Percentiles rank a stretch among this genome's conserved stretches.
phyloP scores from a whole-genome alignment of 2,113 vertebrate species.

The Jaculus jaculus region DNA sequence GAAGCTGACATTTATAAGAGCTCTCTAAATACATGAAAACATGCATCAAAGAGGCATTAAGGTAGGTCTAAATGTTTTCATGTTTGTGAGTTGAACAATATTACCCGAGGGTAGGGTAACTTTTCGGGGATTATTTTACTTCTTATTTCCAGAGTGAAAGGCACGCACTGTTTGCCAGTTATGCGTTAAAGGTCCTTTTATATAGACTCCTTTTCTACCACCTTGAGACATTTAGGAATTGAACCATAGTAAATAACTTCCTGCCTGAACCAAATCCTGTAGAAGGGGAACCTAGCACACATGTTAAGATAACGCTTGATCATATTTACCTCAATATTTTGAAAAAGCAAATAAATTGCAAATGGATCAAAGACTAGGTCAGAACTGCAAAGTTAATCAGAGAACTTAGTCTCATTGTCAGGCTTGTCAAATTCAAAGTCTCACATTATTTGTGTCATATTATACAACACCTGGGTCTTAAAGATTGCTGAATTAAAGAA shows the following conservation, averaged over 20 bases:
- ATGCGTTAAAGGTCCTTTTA: background rate
- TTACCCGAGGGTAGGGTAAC: background rate
- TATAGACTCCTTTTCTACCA: background rate
- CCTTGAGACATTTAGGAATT: background rate
- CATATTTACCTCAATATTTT: background rate
- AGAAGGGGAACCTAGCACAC: background rate
- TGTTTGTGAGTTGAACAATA: conserved; percentile 39
- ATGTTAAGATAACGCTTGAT: background rate
- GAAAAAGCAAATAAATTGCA: background rate
- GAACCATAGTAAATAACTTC: background rate
- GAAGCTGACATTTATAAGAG: background rate
- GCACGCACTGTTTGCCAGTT: background rate
- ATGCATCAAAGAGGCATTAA: conserved; percentile 40
- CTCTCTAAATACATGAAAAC: conserved; percentile 37
- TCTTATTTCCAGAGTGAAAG: background rate
- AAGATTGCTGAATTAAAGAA: background rate
- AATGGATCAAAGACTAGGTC: background rate
- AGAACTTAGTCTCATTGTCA: background rate
- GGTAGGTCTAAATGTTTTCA: background rate
- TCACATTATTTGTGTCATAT: background rate
- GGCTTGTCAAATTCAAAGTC: background rate
- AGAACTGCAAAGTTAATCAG: background rate
- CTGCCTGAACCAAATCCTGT: background rate
- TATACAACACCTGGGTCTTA: background rate
- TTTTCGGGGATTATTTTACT: background rate